These are phyloP conservation scores for Chaetops frenatus DNA, from an alignment of 2,113 vertebrate genomes.

Conservation along the genomic window DNA sequence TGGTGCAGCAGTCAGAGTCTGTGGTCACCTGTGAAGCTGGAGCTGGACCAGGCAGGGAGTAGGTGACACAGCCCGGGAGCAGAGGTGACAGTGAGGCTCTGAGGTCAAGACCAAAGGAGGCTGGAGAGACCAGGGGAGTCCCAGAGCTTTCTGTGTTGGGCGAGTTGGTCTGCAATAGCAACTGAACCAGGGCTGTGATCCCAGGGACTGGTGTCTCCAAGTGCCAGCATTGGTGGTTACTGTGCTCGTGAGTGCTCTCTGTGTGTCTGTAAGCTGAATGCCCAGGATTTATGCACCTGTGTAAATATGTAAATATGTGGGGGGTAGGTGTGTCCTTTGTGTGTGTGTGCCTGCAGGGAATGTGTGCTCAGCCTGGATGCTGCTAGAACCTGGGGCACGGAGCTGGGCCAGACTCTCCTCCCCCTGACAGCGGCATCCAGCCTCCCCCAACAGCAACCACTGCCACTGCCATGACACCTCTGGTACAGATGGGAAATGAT, in stretches of 20 bases:
- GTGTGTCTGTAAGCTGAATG: background rate
- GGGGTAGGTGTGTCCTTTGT: background rate
- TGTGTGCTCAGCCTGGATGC: fast-evolving
- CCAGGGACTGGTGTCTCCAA: background rate
- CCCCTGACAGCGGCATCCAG: background rate
- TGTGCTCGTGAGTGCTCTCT: background rate
- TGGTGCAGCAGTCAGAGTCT: background rate
- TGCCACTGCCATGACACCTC: background rate
- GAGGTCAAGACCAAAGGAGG: background rate
- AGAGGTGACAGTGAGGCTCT: background rate
- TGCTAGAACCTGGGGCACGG: background rate
- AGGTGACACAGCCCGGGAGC: background rate
- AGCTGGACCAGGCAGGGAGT: background rate
- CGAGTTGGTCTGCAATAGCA: background rate
- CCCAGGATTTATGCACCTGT: background rate
- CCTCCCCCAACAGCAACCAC: background rate
- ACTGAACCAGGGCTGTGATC: background rate
- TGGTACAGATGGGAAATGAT: background rate
- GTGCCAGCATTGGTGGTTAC: background rate
- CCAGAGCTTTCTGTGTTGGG: background rate
- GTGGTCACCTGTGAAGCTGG: background rate
- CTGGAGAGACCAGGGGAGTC: background rate
- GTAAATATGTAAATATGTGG: too few relatives aligned
- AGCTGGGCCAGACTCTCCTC: background rate
- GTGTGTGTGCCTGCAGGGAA: background rate